These are phyloP conservation scores for Diaphora mendica DNA, from an alignment of 2,888 invertebrate genomes.

Conservation along the genomic window DNA sequence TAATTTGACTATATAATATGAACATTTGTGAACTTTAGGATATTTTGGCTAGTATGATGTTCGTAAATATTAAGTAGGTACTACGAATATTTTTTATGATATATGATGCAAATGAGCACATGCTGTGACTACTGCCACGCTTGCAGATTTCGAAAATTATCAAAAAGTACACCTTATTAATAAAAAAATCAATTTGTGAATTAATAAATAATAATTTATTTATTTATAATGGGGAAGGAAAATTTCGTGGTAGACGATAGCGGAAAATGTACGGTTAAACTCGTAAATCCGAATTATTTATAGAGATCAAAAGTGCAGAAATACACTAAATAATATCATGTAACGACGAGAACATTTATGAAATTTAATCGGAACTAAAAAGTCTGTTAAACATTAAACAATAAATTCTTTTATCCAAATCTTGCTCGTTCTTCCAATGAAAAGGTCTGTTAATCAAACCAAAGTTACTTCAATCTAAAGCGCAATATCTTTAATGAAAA, in stretches of 20 bases:
- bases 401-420: constrained; percentile 2
- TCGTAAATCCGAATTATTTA: background rate
- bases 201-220: too few species aligned
- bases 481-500: constrained; percentile 31
- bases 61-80: background rate
- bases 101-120: background rate
- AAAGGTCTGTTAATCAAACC: background rate
- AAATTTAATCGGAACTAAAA: background rate
- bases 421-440: background rate
- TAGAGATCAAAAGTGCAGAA: background rate
- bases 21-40: background rate
- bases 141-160: too few species aligned
- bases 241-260: background rate
- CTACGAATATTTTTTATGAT: background rate
- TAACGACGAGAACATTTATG: background rate
- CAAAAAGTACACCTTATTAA: too few species aligned
- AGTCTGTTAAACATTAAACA: background rate
- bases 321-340: background rate
- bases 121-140: too few species aligned
- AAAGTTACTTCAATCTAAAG: background rate
- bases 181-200: too few species aligned
- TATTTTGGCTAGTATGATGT: background rate
- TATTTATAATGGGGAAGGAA: too few species aligned
- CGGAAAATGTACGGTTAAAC: background rate
- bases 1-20: background rate